Conservation (phyloP, 2,113 vertebrate species). For the Podarcis cretensis region DNA sequence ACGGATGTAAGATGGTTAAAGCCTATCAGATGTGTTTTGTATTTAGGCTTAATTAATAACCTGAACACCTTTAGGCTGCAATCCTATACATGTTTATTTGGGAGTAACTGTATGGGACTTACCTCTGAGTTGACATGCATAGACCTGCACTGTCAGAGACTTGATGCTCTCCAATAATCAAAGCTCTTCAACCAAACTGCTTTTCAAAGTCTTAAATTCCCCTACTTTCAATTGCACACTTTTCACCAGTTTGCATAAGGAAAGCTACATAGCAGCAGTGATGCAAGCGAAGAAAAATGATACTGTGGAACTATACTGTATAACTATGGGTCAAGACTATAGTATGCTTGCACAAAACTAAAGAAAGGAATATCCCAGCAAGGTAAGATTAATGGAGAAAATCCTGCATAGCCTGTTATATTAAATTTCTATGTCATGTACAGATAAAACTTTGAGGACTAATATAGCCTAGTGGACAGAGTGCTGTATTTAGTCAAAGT, state of each 20-base stretch:
- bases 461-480: not conserved
- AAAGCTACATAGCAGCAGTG: not conserved
- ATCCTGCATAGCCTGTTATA: not conserved
- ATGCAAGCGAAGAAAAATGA: not conserved
- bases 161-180: not conserved
- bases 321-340: not conserved
- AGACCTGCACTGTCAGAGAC: not conserved
- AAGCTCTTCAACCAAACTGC: not conserved
- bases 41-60: not conserved
- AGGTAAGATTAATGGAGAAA: not conserved
- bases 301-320: not conserved
- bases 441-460: not conserved
- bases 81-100: not conserved
- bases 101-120: not conserved
- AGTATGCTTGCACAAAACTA: not conserved
- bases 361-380: not conserved
- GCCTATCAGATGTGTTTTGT: not conserved
- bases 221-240: not conserved
- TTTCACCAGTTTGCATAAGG: not conserved
- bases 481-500: not conserved
- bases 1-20: not conserved
- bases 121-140: not conserved
- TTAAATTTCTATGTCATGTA: not conserved
- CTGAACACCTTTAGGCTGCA: not conserved
- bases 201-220: not conserved